Evolutionary conservation across 2,888 invertebrate genomes (phyloP), one percentile per base, ranked within the genome.

Genomic region (Thecocarcelia acutangulata): DNA sequence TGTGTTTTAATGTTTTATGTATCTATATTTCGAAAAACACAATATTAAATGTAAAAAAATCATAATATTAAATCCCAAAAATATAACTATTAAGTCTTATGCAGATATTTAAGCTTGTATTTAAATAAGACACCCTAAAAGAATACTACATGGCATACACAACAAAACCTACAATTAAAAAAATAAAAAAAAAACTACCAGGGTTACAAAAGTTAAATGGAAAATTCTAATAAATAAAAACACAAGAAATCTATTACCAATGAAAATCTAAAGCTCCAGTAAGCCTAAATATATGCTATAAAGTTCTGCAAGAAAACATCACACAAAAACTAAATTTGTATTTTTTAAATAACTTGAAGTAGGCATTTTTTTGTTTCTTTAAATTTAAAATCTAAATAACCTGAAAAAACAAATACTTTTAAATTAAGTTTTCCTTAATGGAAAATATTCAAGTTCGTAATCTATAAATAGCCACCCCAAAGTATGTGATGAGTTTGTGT

Each of bases 401-500:
- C 37, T 63, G 11, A 0, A 15, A n/a, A 52, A 50, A 59, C 52
- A 76, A 59, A 58, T 50, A 50, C 42, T 11, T n/a, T 50, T 42
- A 59, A 76, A 68, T 50, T 50, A 15, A 48, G 5, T 17, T 33
- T 37, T 28, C 17, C 2, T 13, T 3, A 28, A 24, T 3, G 24
- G 21, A 1, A 37, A 8, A 37, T n/a, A 17, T 11, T 33, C 42
- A 68, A 56, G 2, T 3, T 19, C n/a, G n/a, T 42, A n/a, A 8
- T 17, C 15, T n/a, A 12, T 0, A 9, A 0, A 9, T 3, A 59
- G 68, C 24, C 24, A 5, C 61, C 76, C 24, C 21, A 69, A 46
- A 61, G 52, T 69, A 61, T 76, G 76, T 68, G 54, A 40, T 52
- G 46, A 19, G 50, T 50, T 59, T 24, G 24, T 24, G 5, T 5